These are phyloP conservation scores for Scolopax mira DNA, from an alignment of 2,113 vertebrate genomes.

Conservation along the genomic window DNA sequence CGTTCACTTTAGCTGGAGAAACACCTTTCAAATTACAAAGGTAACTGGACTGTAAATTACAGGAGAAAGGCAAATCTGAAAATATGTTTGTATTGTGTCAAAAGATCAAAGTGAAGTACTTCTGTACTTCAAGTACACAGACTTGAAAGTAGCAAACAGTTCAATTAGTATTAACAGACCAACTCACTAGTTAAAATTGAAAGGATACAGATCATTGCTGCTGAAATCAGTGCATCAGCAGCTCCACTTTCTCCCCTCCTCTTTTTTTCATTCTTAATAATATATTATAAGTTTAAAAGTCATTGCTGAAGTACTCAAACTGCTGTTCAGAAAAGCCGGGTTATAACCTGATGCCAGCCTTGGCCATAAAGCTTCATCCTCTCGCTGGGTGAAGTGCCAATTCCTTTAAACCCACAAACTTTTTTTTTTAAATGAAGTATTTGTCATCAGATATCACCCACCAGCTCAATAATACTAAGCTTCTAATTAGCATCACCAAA, in stretches of 20 bases:
- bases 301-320: not conserved
- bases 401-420: not conserved
- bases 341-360: not conserved
- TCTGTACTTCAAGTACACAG: not conserved
- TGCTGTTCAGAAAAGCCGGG: not conserved
- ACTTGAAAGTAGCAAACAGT: not conserved
- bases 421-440: not conserved
- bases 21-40: not conserved
- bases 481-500: not conserved
- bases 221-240: not conserved
- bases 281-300: not conserved
- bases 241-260: not conserved
- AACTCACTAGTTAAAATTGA: not conserved
- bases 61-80: not conserved
- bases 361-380: not conserved
- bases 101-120: not conserved
- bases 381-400: rapidly evolving
- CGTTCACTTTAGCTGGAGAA: conserved; percentile 8
- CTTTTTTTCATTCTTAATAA: not conserved
- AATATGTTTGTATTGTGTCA: not conserved
- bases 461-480: not conserved
- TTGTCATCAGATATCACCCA: not conserved
- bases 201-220: not conserved
- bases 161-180: not conserved
- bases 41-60: not conserved